These are phyloP conservation scores for Drosophila anceps DNA, from an alignment of 2,888 invertebrate genomes.

Conservation along the genomic window DNA sequence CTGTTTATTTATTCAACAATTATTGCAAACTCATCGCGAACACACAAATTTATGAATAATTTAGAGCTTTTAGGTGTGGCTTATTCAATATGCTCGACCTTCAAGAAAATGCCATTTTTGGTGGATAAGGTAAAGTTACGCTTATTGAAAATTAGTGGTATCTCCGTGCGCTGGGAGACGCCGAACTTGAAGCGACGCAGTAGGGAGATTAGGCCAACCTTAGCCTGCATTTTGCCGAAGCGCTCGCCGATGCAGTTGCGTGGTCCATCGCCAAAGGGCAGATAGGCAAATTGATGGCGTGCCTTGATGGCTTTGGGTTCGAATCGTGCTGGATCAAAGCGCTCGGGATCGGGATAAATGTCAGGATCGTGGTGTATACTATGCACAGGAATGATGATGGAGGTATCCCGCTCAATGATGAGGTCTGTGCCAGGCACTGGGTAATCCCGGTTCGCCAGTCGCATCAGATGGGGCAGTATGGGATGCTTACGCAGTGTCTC, in stretches of 20 bases:
- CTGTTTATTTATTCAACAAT: not conserved
- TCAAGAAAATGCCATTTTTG: conserved; percentile 53
- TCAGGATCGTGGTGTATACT: conserved; percentile 87
- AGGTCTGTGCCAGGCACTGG: conserved; percentile 85
- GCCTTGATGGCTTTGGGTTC: conserved; percentile 60
- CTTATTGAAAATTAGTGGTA: conserved; percentile 37
- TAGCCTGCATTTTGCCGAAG: conserved; percentile 81
- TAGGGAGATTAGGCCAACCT: conserved; percentile 70
- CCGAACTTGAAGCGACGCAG: conserved; percentile 46
- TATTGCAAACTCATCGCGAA: not conserved
- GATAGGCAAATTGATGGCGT: conserved; percentile 82
- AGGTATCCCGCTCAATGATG: conserved; percentile 84
- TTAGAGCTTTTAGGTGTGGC: too few species aligned
- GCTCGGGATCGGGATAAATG: conserved; percentile 29
- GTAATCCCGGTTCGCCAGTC: conserved; percentile 86
- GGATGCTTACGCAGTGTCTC: conserved; percentile 87
- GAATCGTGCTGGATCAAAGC: conserved; percentile 38
- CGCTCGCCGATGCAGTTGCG: conserved; percentile 81
- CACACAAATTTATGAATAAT: not conserved
- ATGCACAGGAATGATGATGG: conserved; percentile 74
- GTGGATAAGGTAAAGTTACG: conserved; percentile 29
- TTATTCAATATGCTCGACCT: conserved; percentile 50
- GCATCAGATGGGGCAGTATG: conserved; percentile 86
- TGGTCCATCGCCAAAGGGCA: conserved; percentile 83
- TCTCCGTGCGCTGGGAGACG: conserved; percentile 46